Evolutionary conservation across 1,140 invertebrate species (phyloP), one percentile per base, ranked within the genome.

Genomic region (Phenacoccus solenopsis): DNA sequence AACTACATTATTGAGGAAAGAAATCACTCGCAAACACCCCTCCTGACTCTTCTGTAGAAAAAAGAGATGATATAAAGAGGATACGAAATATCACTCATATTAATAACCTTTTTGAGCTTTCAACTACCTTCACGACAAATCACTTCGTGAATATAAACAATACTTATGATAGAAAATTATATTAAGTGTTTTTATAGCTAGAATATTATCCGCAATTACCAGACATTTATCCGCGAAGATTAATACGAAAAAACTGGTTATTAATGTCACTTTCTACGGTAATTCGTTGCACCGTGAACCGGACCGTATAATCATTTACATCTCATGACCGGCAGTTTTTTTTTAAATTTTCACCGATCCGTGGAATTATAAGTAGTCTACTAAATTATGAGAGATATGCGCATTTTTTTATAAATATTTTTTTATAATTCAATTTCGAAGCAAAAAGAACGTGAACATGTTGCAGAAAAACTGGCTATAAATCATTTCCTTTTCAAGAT

Each of bases 251-350:
- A 49, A 49, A 4, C 38, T 49, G 16, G 38, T 49, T 49, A 49
- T 49, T 49, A 49, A 49, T 49, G 38, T 49, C 38, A 49, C 38
- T 49, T 49, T 49, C 38, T 49, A 49, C 38, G 38, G 20, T 49
- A 49, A 49, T 49, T 49, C 16, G 38, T n/a, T 49, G 38, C 38
- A 49, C 12, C 38, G 38, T 49, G 38, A 49, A 49, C 38, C 38
- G 38, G 38, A 49, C 38, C 38, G 38, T 49, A 49, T 49, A 49
- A 49, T 49, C 38, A 49, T 49, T 49, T 49, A 49, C 38, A 49
- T 49, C 38, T 49, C 16, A 49, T 49, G 38, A 49, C 38, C 38
- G 38, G 38, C 38, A 49, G 38, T 49, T 49, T 10, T 49, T 49
- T 49, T 16, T 16, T 3, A n/a, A 49, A 49, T 49, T 49, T 49